These are phyloP conservation scores for Parus major DNA, from an alignment of 2,113 vertebrate species.

Conservation along the genomic window DNA sequence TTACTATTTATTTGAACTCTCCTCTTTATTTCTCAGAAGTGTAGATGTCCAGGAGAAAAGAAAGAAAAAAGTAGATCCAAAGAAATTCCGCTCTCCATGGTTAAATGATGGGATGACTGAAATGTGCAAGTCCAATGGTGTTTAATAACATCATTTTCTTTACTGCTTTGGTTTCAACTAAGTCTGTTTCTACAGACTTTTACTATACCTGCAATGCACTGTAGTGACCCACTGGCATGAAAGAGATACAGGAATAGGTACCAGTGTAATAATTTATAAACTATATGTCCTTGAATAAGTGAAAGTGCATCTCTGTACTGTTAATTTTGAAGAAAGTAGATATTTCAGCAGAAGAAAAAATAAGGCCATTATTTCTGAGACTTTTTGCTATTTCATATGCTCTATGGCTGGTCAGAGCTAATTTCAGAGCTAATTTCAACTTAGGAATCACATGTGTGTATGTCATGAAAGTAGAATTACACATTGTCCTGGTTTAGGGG, in stretches of 20 bases:
- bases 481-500: no score
- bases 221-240: background rate
- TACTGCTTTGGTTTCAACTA: background rate
- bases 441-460: background rate
- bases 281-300: background rate
- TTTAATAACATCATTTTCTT: background rate
- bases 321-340: background rate
- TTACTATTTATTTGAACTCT: background rate
- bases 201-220: background rate
- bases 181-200: background rate
- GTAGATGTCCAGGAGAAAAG: background rate
- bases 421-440: background rate
- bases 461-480: background rate
- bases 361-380: background rate
- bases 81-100: background rate
- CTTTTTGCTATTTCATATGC: background rate
- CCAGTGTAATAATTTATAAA: background rate
- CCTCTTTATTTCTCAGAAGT: background rate
- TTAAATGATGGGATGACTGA: background rate
- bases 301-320: background rate
- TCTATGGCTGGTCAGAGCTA: background rate
- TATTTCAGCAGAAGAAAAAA: background rate
- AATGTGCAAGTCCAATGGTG: background rate
- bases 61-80: background rate
- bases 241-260: background rate